Evolutionary conservation across 1,140 invertebrate species (phyloP), one percentile per base, ranked within the genome.

Genomic region (Drosophila mojavensis): DNA sequence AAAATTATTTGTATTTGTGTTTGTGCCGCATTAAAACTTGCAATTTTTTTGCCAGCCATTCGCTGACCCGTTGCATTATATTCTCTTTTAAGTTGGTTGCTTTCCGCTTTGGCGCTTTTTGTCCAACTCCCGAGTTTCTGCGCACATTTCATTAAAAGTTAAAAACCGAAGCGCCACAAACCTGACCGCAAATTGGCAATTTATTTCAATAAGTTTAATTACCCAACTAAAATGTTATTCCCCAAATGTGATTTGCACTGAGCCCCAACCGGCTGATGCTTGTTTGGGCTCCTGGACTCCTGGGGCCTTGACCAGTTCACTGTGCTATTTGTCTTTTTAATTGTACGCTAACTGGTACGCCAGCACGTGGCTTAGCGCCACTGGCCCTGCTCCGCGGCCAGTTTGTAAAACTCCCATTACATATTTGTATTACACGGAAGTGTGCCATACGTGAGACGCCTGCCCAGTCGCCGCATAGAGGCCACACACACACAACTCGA

Each of bases 131-230:
- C 71, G 2, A 75, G 2, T 60, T 74, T 54, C 43, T 55, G 50
- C 58, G 13, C 36, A 51, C 76, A 71, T 75, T 82, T 65, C 79
- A 88, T 76, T 82, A 82, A 82, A 82, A 72, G 66, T 88, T 88
- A 86, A 72, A 67, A 51, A n/a, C 10, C n/a, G 15, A 47, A 11
- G 36, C 36, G 30, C 56, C 68, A 66, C 63, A 68, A 68, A 66
- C 48, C 60, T 41, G 75, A 63, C 81, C 61, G 56, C 56, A 68
- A 78, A 84, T 62, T 70, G 81, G 70, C 82, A 85, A 82, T 85
- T 85, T 85, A 85, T 88, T 85, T 85, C 77, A 85, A 85, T 85
- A 82, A 82, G 88, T 88, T 88, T 79, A 82, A 85, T 85, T 88
- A 85, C 67, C 63, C 53, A 62, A 68, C 70, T 51, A 69, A 60